Conservation (phyloP, 2,888 invertebrate species). For the Ectemnius continuus region DNA sequence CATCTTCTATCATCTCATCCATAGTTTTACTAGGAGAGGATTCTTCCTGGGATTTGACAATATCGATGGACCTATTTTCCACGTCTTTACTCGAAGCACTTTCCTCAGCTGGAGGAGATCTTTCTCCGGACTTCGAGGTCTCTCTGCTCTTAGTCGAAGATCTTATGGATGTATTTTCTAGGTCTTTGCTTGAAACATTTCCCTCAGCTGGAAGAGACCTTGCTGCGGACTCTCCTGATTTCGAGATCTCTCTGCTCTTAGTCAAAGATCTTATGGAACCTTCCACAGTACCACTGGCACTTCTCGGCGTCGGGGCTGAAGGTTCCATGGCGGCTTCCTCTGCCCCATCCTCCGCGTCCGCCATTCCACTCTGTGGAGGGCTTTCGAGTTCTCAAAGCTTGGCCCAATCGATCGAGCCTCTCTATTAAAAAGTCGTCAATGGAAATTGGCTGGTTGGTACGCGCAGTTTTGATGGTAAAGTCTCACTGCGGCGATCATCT, state of each 20-base stretch:
- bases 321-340: background rate
- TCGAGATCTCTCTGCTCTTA: background rate
- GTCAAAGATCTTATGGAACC: background rate
- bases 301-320: background rate
- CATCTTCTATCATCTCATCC: too few species aligned
- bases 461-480: too few species aligned
- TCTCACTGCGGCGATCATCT: too few species aligned
- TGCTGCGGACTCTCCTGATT: background rate
- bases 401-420: too few species aligned
- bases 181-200: too few species aligned
- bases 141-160: conserved; percentile 1
- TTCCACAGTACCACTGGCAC: background rate
- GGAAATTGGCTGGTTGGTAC: too few species aligned
- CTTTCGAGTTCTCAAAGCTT: too few species aligned
- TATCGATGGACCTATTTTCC: too few species aligned
- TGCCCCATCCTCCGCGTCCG: conserved; percentile 19
- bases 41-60: too few species aligned
- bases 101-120: background rate
- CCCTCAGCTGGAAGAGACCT: background rate
- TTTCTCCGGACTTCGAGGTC: background rate
- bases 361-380: conserved; percentile 10
- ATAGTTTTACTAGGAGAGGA: too few species aligned
- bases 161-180: background rate
- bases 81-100: too few species aligned
- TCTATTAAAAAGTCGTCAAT: too few species aligned